A percentile compares a stretch with the other conserved stretches of the same genome.
Evolutionary conservation across 2,888 invertebrate genomes (phyloP).

Genomic region (Lydus trimaculatus): DNA sequence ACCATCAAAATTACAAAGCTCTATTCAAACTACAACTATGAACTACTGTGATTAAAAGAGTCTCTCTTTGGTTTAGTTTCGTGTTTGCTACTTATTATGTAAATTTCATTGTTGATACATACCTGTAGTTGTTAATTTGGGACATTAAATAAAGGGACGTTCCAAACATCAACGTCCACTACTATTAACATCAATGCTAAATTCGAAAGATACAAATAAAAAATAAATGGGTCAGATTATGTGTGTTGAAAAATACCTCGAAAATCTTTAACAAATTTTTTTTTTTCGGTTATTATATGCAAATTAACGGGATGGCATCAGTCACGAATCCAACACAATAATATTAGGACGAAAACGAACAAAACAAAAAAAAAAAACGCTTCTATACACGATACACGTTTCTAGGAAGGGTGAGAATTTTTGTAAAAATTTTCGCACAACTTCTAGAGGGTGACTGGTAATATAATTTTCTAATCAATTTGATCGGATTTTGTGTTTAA

Average conservation of each 20-base stretch:
- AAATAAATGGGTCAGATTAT: background rate
- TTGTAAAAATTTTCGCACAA: background rate
- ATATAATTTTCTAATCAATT: background rate
- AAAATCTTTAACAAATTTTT: background rate
- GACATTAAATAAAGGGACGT: slow-evolving; percentile 5
- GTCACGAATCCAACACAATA: slow-evolving; percentile 4
- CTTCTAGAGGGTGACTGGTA: background rate
- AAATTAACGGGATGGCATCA: slow-evolving; percentile 2
- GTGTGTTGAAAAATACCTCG: background rate
- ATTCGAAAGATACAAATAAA: background rate
- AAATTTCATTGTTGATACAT: background rate
- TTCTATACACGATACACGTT: background rate
- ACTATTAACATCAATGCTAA: background rate
- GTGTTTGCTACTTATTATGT: slow-evolving; percentile 8
- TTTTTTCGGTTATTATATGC: background rate
- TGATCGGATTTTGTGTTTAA: background rate
- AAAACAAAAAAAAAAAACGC: too few species aligned
- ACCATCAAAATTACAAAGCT: background rate
- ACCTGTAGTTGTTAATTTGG: slow-evolving; percentile 5
- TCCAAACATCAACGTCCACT: background rate
- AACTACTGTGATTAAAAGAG: slow-evolving; percentile 6
- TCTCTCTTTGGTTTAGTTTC: background rate
- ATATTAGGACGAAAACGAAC: background rate
- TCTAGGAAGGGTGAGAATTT: background rate
- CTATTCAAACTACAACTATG: background rate